A percentile compares a stretch with the other conserved stretches of the same genome.
Conservation (phyloP, 92 coral and sea anemone species). For the Bergia sp. region DNA sequence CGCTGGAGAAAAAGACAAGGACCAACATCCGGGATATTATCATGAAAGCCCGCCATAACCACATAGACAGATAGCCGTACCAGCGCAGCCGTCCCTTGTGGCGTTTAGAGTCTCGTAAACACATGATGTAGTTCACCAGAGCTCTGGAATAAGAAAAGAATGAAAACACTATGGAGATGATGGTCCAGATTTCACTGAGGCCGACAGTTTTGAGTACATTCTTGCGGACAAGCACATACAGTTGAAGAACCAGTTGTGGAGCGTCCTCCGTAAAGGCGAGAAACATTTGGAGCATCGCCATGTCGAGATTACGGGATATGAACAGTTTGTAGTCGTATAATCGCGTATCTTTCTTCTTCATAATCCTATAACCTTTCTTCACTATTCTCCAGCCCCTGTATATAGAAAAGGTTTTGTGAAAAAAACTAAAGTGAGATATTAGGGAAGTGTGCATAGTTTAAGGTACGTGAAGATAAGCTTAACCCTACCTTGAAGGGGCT, state of each 20-base stretch:
- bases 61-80: slow-evolving; percentile 85
- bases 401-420: not conserved
- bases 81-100: slow-evolving; percentile 80
- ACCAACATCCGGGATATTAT: slow-evolving; percentile 72
- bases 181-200: slow-evolving; percentile 75
- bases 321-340: slow-evolving; percentile 65
- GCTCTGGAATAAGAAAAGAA: slow-evolving; percentile 88
- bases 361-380: slow-evolving; percentile 64
- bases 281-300: slow-evolving; percentile 81
- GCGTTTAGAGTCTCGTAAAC: slow-evolving; percentile 78
- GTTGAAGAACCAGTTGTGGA: slow-evolving; percentile 82
- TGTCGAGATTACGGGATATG: slow-evolving; percentile 77
- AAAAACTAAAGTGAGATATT: not conserved
- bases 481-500: not conserved
- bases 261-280: slow-evolving; percentile 90
- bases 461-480: not conserved
- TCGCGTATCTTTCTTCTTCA: slow-evolving; percentile 51
- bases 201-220: slow-evolving; percentile 52
- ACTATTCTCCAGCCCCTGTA: slow-evolving; percentile 81
- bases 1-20: slow-evolving; percentile 83
- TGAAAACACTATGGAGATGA: slow-evolving; percentile 73
- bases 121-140: slow-evolving; percentile 69
- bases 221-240: slow-evolving; percentile 72
- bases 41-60: slow-evolving; percentile 87
- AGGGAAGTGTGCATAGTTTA: too few relatives aligned